Percentiles rank a stretch among this genome's conserved stretches.
Evolutionary conservation across 2,797 vertebrate genomes (phyloP).

Genomic region (Micropoecilia bifurca): DNA sequence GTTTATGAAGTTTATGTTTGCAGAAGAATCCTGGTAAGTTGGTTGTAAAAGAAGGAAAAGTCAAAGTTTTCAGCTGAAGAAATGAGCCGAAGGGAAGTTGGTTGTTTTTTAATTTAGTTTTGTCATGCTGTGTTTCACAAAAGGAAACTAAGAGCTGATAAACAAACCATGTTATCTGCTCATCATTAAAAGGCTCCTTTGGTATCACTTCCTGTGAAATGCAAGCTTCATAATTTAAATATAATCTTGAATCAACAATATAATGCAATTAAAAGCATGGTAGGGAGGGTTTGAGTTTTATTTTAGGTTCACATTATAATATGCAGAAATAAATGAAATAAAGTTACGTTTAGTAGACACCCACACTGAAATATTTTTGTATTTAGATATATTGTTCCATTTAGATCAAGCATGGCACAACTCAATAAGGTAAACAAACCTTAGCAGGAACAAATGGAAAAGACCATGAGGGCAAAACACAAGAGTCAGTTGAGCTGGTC

Average conservation of each 20-base stretch:
- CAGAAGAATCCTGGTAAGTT: background rate
- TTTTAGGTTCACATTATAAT: background rate
- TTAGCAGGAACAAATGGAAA: background rate
- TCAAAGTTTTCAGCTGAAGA: slow-evolving; percentile 3
- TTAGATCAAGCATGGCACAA: background rate
- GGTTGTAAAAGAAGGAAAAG: background rate
- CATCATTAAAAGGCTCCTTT: background rate
- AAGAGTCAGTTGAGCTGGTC: background rate
- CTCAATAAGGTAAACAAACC: background rate
- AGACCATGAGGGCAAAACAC: slow-evolving; percentile 4
- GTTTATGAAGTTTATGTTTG: background rate
- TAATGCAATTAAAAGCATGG: background rate
- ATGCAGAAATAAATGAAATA: background rate
- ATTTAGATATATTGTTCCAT: background rate
- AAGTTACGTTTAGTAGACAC: background rate
- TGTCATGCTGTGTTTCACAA: background rate
- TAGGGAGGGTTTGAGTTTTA: background rate
- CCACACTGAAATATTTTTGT: background rate
- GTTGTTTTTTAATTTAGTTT: slow-evolving; percentile 6
- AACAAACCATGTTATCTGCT: slow-evolving; percentile 4
- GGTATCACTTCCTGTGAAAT: slow-evolving; percentile 15
- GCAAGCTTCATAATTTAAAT: background rate
- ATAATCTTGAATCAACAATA: background rate
- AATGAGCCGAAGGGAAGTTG: background rate
- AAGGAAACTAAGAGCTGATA: background rate